Evolutionary conservation across 2,113 vertebrate genomes (phyloP), one percentile per base, ranked within the genome.

Genomic region (Thalassoma bifasciatum): DNA sequence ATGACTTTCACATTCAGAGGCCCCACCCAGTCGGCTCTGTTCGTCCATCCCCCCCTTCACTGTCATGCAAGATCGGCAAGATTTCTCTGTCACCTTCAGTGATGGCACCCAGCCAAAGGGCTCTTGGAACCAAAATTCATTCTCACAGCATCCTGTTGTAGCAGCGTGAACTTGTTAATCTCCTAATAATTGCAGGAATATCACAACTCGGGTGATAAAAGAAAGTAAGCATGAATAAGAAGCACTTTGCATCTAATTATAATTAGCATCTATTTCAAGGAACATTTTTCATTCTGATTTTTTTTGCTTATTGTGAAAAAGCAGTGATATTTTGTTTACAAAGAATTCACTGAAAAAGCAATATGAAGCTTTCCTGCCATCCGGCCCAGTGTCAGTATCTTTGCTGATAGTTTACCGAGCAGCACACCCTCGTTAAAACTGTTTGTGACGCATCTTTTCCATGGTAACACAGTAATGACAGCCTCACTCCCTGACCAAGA

Each of bases 401-500:
- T 71, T 57, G 68, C 77, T 65, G 42, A 50, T 66, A 57, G 76
- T 74, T 79, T 83, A 52, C 71, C 10, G 54, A 74, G 56, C 72
- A 47, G 58, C 63, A 64, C 64, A 66, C 60, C 71, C 75, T 85
- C 49, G 65, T 86, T 89, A 82, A 85, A 89, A 69, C 34, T 72
- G 62, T 49, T 72, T 70, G 64, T 64, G 62, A 73, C 71, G 73
- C 46, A 79, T 76, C 24, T 77, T 88, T 78, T 69, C 81, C 74
- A 87, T 82, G 68, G 82, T 60, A 85, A 88, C 73, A 12, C 59
- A 71, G 64, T 83, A 87, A 89, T 88, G 77, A 86, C 61, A 74
- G 59, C 94, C 94, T 93, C 89, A 91, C 93, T 94, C 89, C 91
- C 94, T 95, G 94, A 95, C 94, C 94, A 94, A 95, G 94, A 96